Evolutionary conservation across 2,888 invertebrate genomes (phyloP).

Genomic region (Azorinus chamasolen): DNA sequence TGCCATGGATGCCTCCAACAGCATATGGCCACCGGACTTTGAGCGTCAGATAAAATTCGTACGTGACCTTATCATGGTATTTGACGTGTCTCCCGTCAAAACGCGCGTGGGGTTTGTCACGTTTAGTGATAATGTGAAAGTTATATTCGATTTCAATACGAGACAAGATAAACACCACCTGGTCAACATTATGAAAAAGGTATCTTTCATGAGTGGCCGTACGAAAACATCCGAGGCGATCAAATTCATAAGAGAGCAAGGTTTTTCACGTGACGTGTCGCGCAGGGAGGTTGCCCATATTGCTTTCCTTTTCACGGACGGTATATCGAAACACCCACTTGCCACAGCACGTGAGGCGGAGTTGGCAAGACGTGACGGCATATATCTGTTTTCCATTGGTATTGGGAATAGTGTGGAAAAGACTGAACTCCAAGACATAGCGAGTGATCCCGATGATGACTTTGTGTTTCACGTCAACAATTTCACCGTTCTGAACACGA

Average conservation of each 20-base stretch:
- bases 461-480: constrained; percentile 81
- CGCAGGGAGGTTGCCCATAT: constrained; percentile 76
- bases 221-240: constrained; percentile 66
- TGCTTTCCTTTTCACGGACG: constrained; percentile 76
- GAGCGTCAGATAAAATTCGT: constrained; percentile 75
- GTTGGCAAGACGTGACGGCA: constrained; percentile 71
- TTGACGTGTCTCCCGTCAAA: constrained; percentile 70
- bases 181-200: constrained; percentile 53
- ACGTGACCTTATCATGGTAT: constrained; percentile 73
- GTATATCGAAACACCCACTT: constrained; percentile 67
- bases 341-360: constrained; percentile 67
- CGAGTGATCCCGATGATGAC: constrained; percentile 75
- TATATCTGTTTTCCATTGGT: constrained; percentile 83
- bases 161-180: constrained; percentile 55
- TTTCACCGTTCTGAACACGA: constrained; percentile 77
- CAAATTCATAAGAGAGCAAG: constrained; percentile 60
- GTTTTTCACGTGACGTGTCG: constrained; percentile 66
- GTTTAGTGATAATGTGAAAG: constrained; percentile 70
- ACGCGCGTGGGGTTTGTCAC: constrained; percentile 78
- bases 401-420: constrained; percentile 78
- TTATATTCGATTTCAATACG: constrained; percentile 66
- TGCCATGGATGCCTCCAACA: constrained; percentile 77
- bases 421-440: constrained; percentile 78
- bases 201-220: constrained; percentile 59
- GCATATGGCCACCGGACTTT: constrained; percentile 80